A percentile compares a stretch with the other conserved stretches of the same genome.
Conservation (phyloP, 2,797 vertebrate species). For the Telmatherina bonti region DNA sequence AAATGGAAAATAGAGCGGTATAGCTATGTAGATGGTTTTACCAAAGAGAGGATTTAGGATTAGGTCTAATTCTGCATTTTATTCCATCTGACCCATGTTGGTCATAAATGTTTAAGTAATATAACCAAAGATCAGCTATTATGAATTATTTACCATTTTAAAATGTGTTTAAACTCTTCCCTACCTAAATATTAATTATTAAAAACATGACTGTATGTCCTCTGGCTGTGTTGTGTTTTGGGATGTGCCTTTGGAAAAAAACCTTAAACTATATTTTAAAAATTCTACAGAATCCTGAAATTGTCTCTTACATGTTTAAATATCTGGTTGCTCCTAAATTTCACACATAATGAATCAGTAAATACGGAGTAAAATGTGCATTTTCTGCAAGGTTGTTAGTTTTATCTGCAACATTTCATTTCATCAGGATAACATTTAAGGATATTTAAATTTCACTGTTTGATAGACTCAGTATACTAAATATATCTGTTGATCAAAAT, state of each 20-base stretch:
- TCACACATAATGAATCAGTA: not conserved
- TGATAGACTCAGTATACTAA: not conserved
- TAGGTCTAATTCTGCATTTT: too few species aligned
- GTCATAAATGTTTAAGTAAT: conserved; percentile 40
- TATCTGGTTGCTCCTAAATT: not conserved
- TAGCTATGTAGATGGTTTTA: too few species aligned
- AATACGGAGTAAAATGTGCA: too few species aligned
- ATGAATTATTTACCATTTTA: conserved; percentile 42
- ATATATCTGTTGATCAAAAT: not conserved
- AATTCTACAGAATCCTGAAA: not conserved
- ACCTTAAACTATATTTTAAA: not conserved
- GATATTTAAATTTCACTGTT: not conserved
- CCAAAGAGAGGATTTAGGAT: too few species aligned
- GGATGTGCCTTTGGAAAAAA: not conserved
- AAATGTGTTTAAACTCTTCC: conserved; percentile 36
- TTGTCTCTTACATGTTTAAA: not conserved
- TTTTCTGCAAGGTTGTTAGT: too few species aligned
- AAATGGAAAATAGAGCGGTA: too few species aligned
- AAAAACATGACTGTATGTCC: conserved; percentile 9
- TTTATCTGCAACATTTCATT: too few species aligned
- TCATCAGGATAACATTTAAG: too few species aligned
- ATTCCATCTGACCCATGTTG: not conserved
- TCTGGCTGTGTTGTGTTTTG: not conserved
- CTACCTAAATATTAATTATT: conserved; percentile 40
- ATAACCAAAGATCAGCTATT: conserved; percentile 13